Evolutionary conservation across 2,113 vertebrate genomes (phyloP).

Genomic region (Martes martes): DNA sequence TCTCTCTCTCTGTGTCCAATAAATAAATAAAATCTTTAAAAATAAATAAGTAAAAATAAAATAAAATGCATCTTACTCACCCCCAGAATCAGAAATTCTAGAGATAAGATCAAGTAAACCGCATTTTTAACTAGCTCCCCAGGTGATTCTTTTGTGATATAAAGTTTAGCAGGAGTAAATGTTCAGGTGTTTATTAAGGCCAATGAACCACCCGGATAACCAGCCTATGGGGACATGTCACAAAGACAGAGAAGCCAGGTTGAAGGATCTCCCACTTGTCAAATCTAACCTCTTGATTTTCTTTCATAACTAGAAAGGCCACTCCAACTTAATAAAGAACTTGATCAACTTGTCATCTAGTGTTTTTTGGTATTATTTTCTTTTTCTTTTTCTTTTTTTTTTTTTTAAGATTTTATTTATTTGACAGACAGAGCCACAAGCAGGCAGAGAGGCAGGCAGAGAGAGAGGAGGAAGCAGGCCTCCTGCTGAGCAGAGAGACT

Average conservation of each 20-base stretch:
- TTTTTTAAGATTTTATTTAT: too few species aligned
- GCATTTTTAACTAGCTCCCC: not conserved
- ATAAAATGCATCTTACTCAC: conserved; percentile 35
- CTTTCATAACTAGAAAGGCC: not conserved
- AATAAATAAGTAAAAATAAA: too few species aligned
- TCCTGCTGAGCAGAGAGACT: too few species aligned
- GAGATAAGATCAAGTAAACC: not conserved
- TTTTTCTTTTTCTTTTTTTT: not conserved
- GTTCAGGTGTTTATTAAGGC: not conserved
- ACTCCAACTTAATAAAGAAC: not conserved
- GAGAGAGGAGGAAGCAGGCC: too few species aligned
- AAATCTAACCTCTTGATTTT: not conserved
- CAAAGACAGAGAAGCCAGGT: not conserved
- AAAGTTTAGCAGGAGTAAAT: not conserved
- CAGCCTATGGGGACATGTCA: not conserved
- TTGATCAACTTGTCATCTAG: not conserved
- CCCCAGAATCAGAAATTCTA: not conserved
- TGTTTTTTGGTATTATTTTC: conserved; percentile 24
- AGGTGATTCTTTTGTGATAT: not conserved
- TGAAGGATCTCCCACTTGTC: not conserved
- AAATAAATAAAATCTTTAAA: too few species aligned
- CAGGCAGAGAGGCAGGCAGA: too few species aligned
- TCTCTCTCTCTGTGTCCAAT: too few species aligned
- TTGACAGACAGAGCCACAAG: too few species aligned
- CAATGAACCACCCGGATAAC: not conserved